phyloP scores from a whole-genome alignment of 2,113 vertebrate genomes.

The Heterotilapia buettikoferi region DNA sequence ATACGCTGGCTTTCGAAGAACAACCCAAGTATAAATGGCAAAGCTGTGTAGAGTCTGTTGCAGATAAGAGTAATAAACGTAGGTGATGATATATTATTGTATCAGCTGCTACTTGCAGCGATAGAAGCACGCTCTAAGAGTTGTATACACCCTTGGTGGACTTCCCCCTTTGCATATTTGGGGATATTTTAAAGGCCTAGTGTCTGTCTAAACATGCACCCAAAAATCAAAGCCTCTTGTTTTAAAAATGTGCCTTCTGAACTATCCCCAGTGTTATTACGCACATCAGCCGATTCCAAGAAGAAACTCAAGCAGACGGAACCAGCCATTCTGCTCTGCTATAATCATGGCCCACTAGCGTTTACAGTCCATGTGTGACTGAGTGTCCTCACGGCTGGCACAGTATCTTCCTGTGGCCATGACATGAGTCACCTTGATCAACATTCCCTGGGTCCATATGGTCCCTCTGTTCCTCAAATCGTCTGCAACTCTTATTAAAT shows the following conservation, averaged over 20 bases:
- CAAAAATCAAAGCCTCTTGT: background rate
- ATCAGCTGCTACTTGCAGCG: background rate
- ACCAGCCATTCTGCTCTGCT: background rate
- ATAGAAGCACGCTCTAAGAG: background rate
- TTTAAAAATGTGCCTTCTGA: background rate
- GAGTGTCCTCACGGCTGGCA: constrained; percentile 28
- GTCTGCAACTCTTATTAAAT: background rate
- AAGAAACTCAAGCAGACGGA: background rate
- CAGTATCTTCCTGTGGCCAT: constrained; percentile 51
- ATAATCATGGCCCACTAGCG: background rate
- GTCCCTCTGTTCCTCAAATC: constrained; percentile 39
- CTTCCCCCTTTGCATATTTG: background rate
- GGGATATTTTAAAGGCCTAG: background rate
- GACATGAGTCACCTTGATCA: constrained; percentile 66
- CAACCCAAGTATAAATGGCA: background rate
- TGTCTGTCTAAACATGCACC: background rate
- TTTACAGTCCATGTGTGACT: constrained; percentile 17
- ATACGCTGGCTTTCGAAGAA: background rate
- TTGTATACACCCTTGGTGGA: background rate
- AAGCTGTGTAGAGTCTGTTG: background rate
- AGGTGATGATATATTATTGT: background rate
- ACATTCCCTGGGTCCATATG: constrained; percentile 57
- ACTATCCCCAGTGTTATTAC: background rate
- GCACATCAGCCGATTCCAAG: background rate
- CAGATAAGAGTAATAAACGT: background rate